phyloP scores from a whole-genome alignment of 1,140 invertebrate genomes.

The Polyergus mexicanus region DNA sequence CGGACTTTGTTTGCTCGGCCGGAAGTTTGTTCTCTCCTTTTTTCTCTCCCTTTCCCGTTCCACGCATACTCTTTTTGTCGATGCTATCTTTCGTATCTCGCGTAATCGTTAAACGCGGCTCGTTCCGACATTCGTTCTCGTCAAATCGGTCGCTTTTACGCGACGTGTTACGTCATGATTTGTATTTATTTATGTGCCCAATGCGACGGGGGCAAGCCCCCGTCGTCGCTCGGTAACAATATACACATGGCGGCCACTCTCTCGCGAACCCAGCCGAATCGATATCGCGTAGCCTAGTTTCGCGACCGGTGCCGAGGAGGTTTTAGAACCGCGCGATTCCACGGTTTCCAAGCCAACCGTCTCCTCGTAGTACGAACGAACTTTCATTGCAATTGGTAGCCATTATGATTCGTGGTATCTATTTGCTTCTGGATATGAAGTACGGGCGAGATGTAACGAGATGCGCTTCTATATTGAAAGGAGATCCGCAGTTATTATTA shows the following conservation, averaged over 20 bases:
- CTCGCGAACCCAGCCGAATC: conserved; percentile 57
- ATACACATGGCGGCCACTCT: conserved; percentile 23
- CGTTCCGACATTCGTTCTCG: conserved; percentile 54
- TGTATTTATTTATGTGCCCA: conserved; percentile 63
- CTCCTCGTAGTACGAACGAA: conserved; percentile 35
- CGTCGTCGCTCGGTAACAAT: conserved; percentile 43
- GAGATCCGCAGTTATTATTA: conserved; percentile 11
- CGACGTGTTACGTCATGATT: conserved; percentile 11
- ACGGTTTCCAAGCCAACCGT: conserved; percentile 67
- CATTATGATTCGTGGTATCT: conserved; percentile 48
- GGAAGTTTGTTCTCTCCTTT: conserved; percentile 3
- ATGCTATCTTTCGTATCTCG: conserved; percentile 22
- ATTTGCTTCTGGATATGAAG: neutral
- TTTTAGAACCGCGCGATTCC: conserved; percentile 56
- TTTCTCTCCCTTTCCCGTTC: neutral
- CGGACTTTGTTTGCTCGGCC: conserved; percentile 6
- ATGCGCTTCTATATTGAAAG: conserved; percentile 25
- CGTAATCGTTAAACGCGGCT: conserved; percentile 21
- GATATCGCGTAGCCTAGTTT: conserved; percentile 74
- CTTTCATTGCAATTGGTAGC: conserved; percentile 54
- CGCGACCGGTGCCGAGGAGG: conserved; percentile 38
- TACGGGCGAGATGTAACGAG: conserved; percentile 29
- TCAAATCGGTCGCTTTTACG: conserved; percentile 70
- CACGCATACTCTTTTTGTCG: neutral
- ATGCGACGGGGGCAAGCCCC: conserved; percentile 41